These are phyloP conservation scores for Dryocosmus kuriphilus DNA, from an alignment of 2,888 invertebrate genomes.

Conservation along the genomic window DNA sequence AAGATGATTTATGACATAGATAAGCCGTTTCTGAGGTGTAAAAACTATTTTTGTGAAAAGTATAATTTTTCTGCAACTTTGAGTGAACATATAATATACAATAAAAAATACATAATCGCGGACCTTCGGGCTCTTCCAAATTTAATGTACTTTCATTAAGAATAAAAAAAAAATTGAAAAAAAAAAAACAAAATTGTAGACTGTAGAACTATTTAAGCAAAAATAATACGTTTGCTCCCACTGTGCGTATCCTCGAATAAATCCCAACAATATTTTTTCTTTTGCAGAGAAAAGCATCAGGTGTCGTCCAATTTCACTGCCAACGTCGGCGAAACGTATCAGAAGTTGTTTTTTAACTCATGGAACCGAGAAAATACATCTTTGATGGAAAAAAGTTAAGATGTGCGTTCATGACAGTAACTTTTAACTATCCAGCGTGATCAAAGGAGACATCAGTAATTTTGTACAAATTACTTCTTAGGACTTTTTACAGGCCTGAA, in stretches of 20 bases:
- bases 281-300: slow-evolving; percentile 23
- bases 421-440: slow-evolving; percentile 42
- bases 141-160: too few species aligned
- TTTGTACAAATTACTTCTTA: slow-evolving; percentile 55
- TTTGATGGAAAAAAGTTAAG: slow-evolving; percentile 1
- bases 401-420: slow-evolving; percentile 31
- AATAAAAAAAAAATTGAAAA: too few species aligned
- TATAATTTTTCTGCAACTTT: too few species aligned
- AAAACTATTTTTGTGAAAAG: too few species aligned
- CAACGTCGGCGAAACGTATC: neutral
- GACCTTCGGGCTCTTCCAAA: too few species aligned
- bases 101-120: too few species aligned
- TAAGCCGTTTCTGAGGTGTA: too few species aligned
- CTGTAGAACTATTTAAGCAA: too few species aligned
- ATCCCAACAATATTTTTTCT: neutral
- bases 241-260: neutral
- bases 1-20: too few species aligned
- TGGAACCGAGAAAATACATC: slow-evolving; percentile 37
- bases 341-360: slow-evolving; percentile 42
- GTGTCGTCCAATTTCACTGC: slow-evolving; percentile 37
- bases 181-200: too few species aligned
- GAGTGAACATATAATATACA: too few species aligned
- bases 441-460: slow-evolving; percentile 52
- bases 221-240: too few species aligned
- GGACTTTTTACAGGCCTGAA: slow-evolving; percentile 42